Conservation (phyloP, 2,888 invertebrate genomes). For the Aelia acuminata region DNA sequence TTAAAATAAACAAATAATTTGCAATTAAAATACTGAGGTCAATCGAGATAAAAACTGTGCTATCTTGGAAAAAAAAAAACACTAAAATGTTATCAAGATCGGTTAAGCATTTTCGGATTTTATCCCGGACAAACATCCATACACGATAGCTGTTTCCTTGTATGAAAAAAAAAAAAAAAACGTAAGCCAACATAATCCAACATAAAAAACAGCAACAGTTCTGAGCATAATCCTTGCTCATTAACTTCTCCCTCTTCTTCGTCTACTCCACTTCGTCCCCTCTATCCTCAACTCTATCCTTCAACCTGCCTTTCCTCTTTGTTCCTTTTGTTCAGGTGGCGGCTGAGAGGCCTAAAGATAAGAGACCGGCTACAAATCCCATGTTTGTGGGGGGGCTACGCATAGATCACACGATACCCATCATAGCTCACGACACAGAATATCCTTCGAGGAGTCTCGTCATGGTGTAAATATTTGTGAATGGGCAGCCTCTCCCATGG, state of each 20-base stretch:
- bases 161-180: too few relatives aligned
- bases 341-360: background rate
- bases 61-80: too few relatives aligned
- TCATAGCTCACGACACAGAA: constrained; percentile 22
- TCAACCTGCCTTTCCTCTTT: background rate
- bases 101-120: too few relatives aligned
- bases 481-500: background rate
- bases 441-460: background rate
- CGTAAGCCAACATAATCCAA: background rate
- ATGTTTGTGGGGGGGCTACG: background rate
- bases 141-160: too few relatives aligned
- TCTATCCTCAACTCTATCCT: background rate
- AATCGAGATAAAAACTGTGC: too few relatives aligned
- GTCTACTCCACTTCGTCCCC: background rate
- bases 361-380: background rate
- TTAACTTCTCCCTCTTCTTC: background rate
- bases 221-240: background rate
- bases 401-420: constrained; percentile 4
- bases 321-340: constrained; percentile 1
- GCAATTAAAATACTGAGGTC: too few relatives aligned
- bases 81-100: too few relatives aligned
- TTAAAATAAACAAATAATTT: too few relatives aligned
- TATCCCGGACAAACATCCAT: too few relatives aligned
- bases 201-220: background rate
- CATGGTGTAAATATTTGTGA: constrained; percentile 9